A percentile compares a stretch with the other conserved stretches of the same genome.
Evolutionary conservation across 1,140 invertebrate species (phyloP).

Genomic region (Ceratina japonica): DNA sequence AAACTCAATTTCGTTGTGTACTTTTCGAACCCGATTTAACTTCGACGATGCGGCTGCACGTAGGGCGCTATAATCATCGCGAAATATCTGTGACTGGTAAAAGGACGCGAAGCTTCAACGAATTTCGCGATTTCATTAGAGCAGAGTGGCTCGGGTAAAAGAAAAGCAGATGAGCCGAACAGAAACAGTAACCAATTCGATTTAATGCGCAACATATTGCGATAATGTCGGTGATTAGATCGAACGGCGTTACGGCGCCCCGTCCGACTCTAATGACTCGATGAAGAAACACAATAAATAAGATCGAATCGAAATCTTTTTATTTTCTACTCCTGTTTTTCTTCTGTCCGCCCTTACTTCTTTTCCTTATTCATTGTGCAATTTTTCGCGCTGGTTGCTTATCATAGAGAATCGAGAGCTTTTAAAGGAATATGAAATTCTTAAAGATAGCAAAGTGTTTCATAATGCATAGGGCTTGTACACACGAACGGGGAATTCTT

Average conservation of each 20-base stretch:
- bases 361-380: too few relatives aligned
- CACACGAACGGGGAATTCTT: not conserved
- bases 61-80: not conserved
- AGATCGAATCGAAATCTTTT: too few relatives aligned
- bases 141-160: not conserved
- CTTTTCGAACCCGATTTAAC: not conserved
- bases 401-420: not conserved
- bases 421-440: not conserved
- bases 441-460: not conserved
- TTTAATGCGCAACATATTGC: not conserved
- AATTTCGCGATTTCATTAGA: slow-evolving; percentile 2
- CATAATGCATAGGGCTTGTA: not conserved
- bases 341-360: too few relatives aligned
- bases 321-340: too few relatives aligned
- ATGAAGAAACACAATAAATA: too few relatives aligned
- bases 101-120: not conserved
- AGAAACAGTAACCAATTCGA: not conserved
- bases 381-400: too few relatives aligned
- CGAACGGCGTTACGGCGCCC: not conserved
- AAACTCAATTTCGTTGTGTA: not conserved
- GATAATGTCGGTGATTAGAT: not conserved
- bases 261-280: too few relatives aligned
- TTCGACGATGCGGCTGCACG: not conserved
- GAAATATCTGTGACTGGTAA: not conserved
- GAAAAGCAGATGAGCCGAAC: not conserved